These are phyloP conservation scores for Aethes cnicana DNA, from an alignment of 2,888 invertebrate genomes.

Conservation along the genomic window DNA sequence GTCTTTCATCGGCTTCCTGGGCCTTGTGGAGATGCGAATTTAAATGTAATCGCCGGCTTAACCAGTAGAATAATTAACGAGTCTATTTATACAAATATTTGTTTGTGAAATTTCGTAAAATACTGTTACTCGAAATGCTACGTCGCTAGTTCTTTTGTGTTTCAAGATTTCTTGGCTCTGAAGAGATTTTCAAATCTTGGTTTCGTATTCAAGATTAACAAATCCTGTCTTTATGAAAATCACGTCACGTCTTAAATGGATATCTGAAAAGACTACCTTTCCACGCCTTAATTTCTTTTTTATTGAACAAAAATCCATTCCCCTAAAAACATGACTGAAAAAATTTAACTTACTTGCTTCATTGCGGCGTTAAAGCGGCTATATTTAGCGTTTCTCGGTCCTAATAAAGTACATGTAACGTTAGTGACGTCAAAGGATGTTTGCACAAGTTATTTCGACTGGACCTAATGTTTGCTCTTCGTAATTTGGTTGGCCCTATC, in stretches of 20 bases:
- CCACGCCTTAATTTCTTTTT: too few species aligned
- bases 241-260: too few species aligned
- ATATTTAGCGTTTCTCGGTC: constrained; percentile 18
- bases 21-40: constrained; percentile 3
- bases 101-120: background rate
- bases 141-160: background rate
- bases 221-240: too few species aligned
- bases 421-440: constrained; percentile 58
- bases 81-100: too few species aligned
- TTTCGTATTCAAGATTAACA: too few species aligned
- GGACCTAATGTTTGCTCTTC: constrained; percentile 49
- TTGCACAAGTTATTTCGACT: constrained; percentile 40
- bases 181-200: too few species aligned
- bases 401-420: constrained; percentile 28
- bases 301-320: too few species aligned
- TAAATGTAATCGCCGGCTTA: background rate
- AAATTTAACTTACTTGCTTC: background rate
- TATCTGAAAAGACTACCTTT: too few species aligned
- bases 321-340: too few species aligned
- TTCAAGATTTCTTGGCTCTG: too few species aligned
- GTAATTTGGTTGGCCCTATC: constrained; percentile 11
- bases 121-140: background rate
- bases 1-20: background rate
- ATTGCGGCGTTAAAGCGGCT: background rate
- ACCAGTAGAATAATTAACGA: background rate